Evolutionary conservation across 2,888 invertebrate genomes (phyloP).

Genomic region (Leucophora obtusa): DNA sequence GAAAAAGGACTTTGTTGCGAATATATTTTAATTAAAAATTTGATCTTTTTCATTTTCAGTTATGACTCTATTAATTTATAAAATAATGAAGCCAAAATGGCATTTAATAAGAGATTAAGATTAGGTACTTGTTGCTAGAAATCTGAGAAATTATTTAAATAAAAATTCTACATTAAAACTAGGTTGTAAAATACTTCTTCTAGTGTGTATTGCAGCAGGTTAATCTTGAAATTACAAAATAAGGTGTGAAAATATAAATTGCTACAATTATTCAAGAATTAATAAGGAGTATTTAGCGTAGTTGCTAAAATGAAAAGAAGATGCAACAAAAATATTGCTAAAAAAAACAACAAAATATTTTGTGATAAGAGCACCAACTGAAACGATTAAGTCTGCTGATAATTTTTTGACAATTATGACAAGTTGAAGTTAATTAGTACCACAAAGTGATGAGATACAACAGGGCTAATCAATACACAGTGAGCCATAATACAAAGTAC

Average conservation of each 20-base stretch:
- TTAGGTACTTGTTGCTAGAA: too few species aligned
- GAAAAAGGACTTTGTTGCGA: neutral
- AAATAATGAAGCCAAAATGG: too few species aligned
- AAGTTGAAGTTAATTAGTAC: slow-evolving; percentile 64
- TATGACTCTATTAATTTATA: too few species aligned
- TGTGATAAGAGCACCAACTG: slow-evolving; percentile 61
- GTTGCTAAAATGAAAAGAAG: slow-evolving; percentile 12
- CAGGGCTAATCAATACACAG: slow-evolving; percentile 22
- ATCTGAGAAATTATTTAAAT: too few species aligned
- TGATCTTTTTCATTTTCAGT: too few species aligned
- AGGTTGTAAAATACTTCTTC: too few species aligned
- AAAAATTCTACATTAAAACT: too few species aligned
- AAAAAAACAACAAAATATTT: slow-evolving; percentile 49
- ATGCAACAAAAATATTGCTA: slow-evolving; percentile 20
- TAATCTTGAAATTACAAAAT: neutral
- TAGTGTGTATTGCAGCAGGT: neutral
- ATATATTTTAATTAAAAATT: too few species aligned
- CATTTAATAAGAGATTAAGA: too few species aligned
- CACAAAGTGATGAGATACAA: slow-evolving; percentile 59
- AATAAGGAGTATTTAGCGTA: slow-evolving; percentile 10
- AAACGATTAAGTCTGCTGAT: slow-evolving; percentile 59
- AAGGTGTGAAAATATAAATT: slow-evolving; percentile 5
- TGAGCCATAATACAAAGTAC: neutral
- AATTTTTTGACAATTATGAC: slow-evolving; percentile 65
- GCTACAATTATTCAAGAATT: neutral